These are phyloP conservation scores for Pyrocoelia pectoralis DNA, from an alignment of 2,888 invertebrate genomes.

Conservation along the genomic window DNA sequence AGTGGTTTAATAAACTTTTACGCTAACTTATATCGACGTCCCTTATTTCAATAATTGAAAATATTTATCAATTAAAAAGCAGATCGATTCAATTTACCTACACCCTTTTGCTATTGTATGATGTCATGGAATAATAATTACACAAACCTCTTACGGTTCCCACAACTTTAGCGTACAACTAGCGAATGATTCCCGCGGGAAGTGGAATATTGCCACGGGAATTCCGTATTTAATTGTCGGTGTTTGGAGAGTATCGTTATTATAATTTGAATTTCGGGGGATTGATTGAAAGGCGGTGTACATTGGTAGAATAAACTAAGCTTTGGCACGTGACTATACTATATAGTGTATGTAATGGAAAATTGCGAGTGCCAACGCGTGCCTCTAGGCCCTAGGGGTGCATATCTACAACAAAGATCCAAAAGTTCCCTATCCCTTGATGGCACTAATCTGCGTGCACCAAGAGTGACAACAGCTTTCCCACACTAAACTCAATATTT, in stretches of 20 bases:
- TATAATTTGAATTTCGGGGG: constrained; percentile 46
- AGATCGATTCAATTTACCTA: not conserved
- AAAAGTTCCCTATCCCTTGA: constrained; percentile 16
- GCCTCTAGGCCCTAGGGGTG: constrained; percentile 40
- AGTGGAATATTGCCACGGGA: constrained; percentile 32
- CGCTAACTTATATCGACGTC: not conserved
- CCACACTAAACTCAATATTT: constrained; percentile 47
- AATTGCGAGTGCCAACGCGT: constrained; percentile 29
- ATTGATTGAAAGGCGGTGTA: constrained; percentile 45
- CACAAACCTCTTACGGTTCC: constrained; percentile 13
- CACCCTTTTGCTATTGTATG: constrained; percentile 6
- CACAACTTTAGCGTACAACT: constrained; percentile 11
- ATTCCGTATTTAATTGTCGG: constrained; percentile 37
- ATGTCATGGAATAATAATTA: constrained; percentile 2
- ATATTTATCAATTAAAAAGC: not conserved
- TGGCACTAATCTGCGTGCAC: constrained; percentile 53
- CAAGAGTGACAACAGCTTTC: constrained; percentile 50
- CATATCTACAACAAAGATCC: constrained; percentile 42
- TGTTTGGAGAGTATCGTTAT: constrained; percentile 46
- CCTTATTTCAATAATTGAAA: not conserved
- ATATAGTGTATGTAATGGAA: constrained; percentile 21
- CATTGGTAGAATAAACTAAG: constrained; percentile 44
- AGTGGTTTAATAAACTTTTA: not conserved
- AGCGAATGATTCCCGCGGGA: constrained; percentile 28
- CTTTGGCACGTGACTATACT: constrained; percentile 47